Evolutionary conservation across 2,797 vertebrate genomes (phyloP), one percentile per base, ranked within the genome.

Genomic region (Parauchenoglanis punctatus): DNA sequence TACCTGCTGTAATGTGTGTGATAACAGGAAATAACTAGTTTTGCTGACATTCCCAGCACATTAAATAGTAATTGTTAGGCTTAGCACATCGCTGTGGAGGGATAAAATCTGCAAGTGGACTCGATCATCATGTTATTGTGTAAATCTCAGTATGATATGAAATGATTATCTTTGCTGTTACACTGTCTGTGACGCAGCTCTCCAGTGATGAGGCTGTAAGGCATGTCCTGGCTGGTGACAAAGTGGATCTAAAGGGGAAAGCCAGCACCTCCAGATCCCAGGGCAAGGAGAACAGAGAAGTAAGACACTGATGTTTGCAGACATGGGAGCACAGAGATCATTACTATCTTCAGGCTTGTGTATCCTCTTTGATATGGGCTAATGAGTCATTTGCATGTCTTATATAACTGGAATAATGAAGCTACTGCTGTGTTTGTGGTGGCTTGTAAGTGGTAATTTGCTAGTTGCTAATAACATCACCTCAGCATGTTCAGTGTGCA

Each of bases 161-260:
- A 56, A 31, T 54, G 0, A 7, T 80, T 13, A 28, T 46, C 8
- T 46, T 18, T 58, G 7, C 25, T 65, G 3, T 86, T 84, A 40
- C 70, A 81, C 25, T 90, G 4, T 81, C 72, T 84, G 15, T 28
- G 90, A 87, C 25, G 46, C 83, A 99, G 99, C 88, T 98, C 46
- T 96, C 97, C 87, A 99, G 99, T 89, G 98, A 99, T 0, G 97
- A 97, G 6, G 98, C 98, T 7, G 99, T 99, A 76, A 97, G 95
- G 92, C 96, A 92, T 68, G 96, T 99, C 80, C 95, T 99, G 67
- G 90, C 96, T 13, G 97, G 97, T 86, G 98, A 98, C 87, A 98
- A 95, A 92, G 90, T 93, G 44, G 97, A 97, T 72, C 54, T 83
- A 2, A 97, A 96, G 91, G 96, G 93, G 44, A 97, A 96, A 88